Evolutionary conservation across 2,113 vertebrate genomes (phyloP), one percentile per base, ranked within the genome.

Genomic region (Leiothrix lutea): DNA sequence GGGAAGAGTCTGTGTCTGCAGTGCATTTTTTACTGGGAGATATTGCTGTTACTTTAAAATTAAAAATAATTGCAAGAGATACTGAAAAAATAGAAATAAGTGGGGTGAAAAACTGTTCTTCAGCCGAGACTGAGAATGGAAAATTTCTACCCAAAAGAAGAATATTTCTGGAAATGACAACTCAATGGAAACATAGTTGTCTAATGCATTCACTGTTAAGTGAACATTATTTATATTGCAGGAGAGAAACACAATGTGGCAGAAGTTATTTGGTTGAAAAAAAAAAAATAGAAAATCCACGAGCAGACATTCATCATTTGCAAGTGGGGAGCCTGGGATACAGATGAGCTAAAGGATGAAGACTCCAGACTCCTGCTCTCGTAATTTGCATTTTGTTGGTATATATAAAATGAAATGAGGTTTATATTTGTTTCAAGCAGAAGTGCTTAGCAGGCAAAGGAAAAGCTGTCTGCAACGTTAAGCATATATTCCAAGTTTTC

Each of bases 301-400:
- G 40, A 95, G 78, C 78, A 95, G 90, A 72, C 82, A 80, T 54
- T 75, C 58, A 12, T 66, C 64, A 7, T 70, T 88, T 58, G 75
- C 80, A 86, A 92, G 71, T 65, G 54, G 62, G 74, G 88, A 95
- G 74, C 80, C 50, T 60, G 72, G 73, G 91, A 95, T 66, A 91
- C 45, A 72, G 80, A 82, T 62, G 73, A 91, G 56, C 50, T 42
- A 88, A 82, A 93, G 78, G 74, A 73, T 66, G 71, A 91, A 78
- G 62, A 40, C 90, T 95, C 79, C 81, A 94, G 87, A 88, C 87
- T 95, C 91, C 56, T 90, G 90, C 87, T 94, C 42, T 86, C 36
- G 57, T n/a, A 86, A 97, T 96, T 92, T 93, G 88, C 92, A 83
- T 97, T 96, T 93, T 83, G 92, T 88, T 94, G 79, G 86, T 87